Evolutionary conservation across 2,797 vertebrate genomes (phyloP).

Genomic region (Chanos chanos): DNA sequence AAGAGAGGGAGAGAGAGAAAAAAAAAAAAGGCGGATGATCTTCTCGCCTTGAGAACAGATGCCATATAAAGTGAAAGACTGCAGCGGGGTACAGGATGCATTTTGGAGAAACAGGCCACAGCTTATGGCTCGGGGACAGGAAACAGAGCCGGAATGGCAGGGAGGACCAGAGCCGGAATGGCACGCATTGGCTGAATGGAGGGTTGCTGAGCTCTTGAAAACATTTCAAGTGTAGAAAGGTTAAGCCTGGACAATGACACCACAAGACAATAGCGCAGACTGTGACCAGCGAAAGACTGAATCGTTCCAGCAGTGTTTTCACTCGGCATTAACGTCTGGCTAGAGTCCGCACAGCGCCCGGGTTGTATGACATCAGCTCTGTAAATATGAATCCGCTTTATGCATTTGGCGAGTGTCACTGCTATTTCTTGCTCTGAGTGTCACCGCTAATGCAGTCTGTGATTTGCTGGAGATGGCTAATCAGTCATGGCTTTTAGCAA

Average conservation of each 20-base stretch:
- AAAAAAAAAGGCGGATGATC: constrained; percentile 32
- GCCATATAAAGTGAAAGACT: constrained; percentile 48
- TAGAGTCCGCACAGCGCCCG: too few species aligned
- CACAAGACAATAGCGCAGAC: too few species aligned
- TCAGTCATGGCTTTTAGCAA: constrained; percentile 30
- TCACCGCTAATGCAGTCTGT: constrained; percentile 15
- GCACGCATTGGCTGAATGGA: neutral
- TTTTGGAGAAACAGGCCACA: too few species aligned
- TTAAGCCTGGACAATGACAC: too few species aligned
- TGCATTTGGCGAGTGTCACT: constrained; percentile 18
- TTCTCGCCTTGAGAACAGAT: constrained; percentile 55
- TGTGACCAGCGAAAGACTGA: too few species aligned
- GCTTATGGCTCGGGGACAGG: constrained; percentile 30
- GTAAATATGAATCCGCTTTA: constrained; percentile 32
- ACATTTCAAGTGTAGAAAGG: too few species aligned
- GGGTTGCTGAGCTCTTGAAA: too few species aligned
- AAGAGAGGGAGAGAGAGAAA: constrained; percentile 14
- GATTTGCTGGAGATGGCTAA: constrained; percentile 21
- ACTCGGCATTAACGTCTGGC: too few species aligned
- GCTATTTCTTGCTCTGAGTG: constrained; percentile 3
- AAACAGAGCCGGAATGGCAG: constrained; percentile 33
- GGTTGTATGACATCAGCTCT: constrained; percentile 6
- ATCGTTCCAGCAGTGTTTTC: too few species aligned
- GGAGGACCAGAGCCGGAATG: constrained; percentile 18
- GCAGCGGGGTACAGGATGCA: constrained; percentile 24